These are phyloP conservation scores for Petroica traversi DNA, from an alignment of 2,113 vertebrate genomes.

Conservation along the genomic window DNA sequence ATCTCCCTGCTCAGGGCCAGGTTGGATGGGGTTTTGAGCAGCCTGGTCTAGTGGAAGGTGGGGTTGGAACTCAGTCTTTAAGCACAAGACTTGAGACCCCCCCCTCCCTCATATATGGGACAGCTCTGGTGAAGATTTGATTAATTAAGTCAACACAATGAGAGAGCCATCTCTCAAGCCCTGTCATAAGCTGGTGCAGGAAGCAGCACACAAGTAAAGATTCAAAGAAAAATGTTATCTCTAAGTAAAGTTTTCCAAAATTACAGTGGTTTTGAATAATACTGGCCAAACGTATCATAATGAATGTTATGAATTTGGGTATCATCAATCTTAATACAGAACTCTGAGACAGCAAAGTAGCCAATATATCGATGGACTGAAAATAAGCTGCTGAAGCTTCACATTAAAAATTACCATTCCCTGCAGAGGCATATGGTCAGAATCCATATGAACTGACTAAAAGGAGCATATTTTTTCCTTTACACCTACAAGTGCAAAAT, in stretches of 20 bases:
- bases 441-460: background rate
- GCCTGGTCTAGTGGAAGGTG: background rate
- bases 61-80: background rate
- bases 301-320: background rate
- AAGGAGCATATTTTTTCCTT: background rate
- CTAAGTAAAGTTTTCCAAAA: background rate
- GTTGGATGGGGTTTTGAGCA: background rate
- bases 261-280: background rate
- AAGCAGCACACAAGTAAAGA: background rate
- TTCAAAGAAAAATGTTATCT: background rate
- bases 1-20: background rate
- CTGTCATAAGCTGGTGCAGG: background rate
- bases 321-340: background rate
- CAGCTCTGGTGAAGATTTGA: background rate
- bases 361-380: background rate
- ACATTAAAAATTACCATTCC: background rate
- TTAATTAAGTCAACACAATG: background rate
- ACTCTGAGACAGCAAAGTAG: background rate
- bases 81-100: background rate
- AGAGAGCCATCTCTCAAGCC: background rate
- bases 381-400: background rate
- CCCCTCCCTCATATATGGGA: background rate
- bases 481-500: rapidly evolving
- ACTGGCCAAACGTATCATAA: background rate
- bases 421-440: background rate